phyloP scores from a whole-genome alignment of 2,113 vertebrate genomes.

The Antigone vipio region DNA sequence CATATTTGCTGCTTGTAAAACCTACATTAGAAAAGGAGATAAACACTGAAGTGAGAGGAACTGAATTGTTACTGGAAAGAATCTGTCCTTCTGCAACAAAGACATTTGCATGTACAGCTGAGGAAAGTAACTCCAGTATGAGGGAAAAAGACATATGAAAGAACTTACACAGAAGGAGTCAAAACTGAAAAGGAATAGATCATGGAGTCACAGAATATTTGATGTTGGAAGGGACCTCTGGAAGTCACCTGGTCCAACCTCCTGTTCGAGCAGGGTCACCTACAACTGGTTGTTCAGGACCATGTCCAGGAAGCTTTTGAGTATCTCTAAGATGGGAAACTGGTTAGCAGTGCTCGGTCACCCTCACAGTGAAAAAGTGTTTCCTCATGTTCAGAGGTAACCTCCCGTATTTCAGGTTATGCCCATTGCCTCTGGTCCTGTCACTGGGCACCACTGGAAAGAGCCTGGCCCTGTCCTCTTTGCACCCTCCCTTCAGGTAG shows the following conservation, averaged over 20 bases:
- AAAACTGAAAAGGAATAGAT: not conserved
- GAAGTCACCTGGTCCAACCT: not conserved
- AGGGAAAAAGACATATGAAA: accelerated
- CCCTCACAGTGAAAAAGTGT: not conserved
- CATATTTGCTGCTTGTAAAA: not conserved
- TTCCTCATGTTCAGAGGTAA: not conserved
- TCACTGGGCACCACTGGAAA: not conserved
- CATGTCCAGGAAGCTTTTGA: accelerated
- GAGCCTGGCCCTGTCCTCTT: too few species aligned
- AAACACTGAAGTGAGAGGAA: not conserved
- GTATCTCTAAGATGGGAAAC: not conserved
- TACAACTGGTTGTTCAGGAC: not conserved
- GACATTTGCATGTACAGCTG: not conserved
- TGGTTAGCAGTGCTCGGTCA: not conserved
- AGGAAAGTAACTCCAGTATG: not conserved
- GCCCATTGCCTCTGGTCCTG: accelerated
- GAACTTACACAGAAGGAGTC: not conserved
- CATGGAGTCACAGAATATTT: not conserved
- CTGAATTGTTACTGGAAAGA: not conserved
- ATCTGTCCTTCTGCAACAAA: accelerated
- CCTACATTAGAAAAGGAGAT: not conserved
- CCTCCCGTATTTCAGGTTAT: not conserved
- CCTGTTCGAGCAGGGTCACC: not conserved
- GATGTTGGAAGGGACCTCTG: not conserved
- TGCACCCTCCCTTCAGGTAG: not conserved